Evolutionary conservation across 1,140 invertebrate species (phyloP), one percentile per base, ranked within the genome.

Genomic region (Semibalanus balanoides): DNA sequence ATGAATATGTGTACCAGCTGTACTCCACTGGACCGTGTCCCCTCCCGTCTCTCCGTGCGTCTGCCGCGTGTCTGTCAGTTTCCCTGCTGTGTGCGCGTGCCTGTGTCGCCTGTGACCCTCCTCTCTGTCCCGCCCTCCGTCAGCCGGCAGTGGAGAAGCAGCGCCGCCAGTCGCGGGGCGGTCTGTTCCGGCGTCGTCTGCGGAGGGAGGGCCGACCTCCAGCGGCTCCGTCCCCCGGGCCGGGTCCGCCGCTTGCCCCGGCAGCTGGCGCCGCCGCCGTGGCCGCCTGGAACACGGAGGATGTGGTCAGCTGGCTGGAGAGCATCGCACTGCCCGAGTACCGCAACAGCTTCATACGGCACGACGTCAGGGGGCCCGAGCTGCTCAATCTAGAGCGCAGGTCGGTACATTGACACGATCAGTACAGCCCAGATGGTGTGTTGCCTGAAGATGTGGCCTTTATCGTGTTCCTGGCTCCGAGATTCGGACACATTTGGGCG

Each of bases 351-450:
- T 98, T 98, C 81, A 86, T 90, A 1, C 89, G 89, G 29, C 93
- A 98, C 83, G 95, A 98, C 83, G 94, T 98, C 78, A 89, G 93
- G 64, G 96, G 96, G 7, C 87, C 91, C 30, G 96, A 98, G 82
- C 86, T 98, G 22, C 85, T 97, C 0, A 89, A 90, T 19, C 84
- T 98, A 73, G 94, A 94, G 5, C 86, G 95, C 74, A 81, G 84
- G 78, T 78, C n/a, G n/a, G n/a, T n/a, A n/a, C n/a, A n/a, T n/a
- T n/a, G n/a, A n/a, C n/a, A n/a, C n/a, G n/a, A n/a, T n/a, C n/a
- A n/a, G n/a, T n/a, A n/a, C n/a, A n/a, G n/a, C n/a, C n/a, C n/a
- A n/a, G n/a, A n/a, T n/a, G n/a, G n/a, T n/a, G n/a, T n/a, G n/a
- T n/a, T n/a, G n/a, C n/a, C n/a, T n/a, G n/a, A n/a, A n/a, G n/a